These are phyloP conservation scores for Heteractis magnifica DNA, from an alignment of 92 coral and sea anemone genomes.

Conservation along the genomic window DNA sequence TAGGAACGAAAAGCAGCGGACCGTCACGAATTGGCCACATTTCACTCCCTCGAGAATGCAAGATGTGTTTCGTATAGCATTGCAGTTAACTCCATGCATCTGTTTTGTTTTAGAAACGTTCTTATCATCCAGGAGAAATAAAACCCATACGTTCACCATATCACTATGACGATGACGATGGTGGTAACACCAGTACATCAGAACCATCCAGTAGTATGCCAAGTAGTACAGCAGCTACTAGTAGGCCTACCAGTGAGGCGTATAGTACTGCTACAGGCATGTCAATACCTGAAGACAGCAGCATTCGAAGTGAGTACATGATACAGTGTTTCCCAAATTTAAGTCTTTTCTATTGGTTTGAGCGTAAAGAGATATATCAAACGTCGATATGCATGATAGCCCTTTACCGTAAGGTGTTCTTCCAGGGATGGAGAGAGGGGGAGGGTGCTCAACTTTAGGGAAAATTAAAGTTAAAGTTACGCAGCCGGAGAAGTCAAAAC, in stretches of 20 bases:
- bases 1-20: no score
- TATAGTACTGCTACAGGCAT: conserved; percentile 53
- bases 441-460: no score
- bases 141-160: conserved; percentile 74
- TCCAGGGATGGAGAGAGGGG: no score
- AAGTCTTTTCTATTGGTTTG: no score
- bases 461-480: no score
- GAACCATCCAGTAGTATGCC: conserved; percentile 87
- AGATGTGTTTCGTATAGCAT: not conserved
- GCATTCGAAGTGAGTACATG: conserved; percentile 44
- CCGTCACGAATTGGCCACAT: no score
- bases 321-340: no score
- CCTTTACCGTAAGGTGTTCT: no score
- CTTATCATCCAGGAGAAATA: conserved; percentile 91
- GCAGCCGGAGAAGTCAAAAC: no score
- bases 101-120: conserved; percentile 66
- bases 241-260: conserved; percentile 67
- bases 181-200: conserved; percentile 81
- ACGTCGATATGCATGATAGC: no score
- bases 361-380: no score
- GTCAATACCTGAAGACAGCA: conserved; percentile 65
- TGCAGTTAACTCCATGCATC: not conserved
- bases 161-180: conserved; percentile 87
- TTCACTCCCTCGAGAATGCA: no score
- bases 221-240: conserved; percentile 76